Evolutionary conservation across 2,797 vertebrate genomes (phyloP), one percentile per base, ranked within the genome.

Genomic region (Enoplosus armatus): DNA sequence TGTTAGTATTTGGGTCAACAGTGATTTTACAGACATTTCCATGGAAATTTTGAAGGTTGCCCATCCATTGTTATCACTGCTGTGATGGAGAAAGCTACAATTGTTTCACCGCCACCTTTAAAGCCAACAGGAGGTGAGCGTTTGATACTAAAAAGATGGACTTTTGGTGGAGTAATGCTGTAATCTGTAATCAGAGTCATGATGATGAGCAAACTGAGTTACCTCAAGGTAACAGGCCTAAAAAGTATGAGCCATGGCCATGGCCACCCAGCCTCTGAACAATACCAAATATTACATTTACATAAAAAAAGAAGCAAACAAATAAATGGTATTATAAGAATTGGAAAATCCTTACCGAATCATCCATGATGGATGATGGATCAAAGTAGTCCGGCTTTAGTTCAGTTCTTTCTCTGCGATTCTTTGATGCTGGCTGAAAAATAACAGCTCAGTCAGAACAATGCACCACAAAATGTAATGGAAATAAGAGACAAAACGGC

Each of bases 331-430:
- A 24, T 15, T 8, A 22, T 24, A 54, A 41, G 0, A 67, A 45
- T 63, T 20, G 50, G 50, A 65, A 48, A 73, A 69, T 60, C 27
- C 97, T 95, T 95, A 99, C 98, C 82, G 98, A 98, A 93, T 99
- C 98, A 94, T 99, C 98, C 98, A 99, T 99, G 94, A 99, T 98
- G 91, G 98, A 99, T 92, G 98, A 96, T 29, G 98, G 98, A 93
- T 99, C 98, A 94, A 99, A 99, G 95, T 97, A 99, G 96, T 99
- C 98, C 50, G 97, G 96, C 93, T 98, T 99, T 78, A 99, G 95
- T 87, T 99, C 98, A 18, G 96, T 97, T 95, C 97, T 95, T 89
- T 99, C 98, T 94, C 98, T 95, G 88, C 97, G 97, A 91, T 98
- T 99, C 95, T 99, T 99, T 83, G 98, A 98, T 55, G 97, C 96